Evolutionary conservation across 2,113 vertebrate genomes (phyloP), one percentile per base, ranked within the genome.

Genomic region (Pogonocichla stellata): DNA sequence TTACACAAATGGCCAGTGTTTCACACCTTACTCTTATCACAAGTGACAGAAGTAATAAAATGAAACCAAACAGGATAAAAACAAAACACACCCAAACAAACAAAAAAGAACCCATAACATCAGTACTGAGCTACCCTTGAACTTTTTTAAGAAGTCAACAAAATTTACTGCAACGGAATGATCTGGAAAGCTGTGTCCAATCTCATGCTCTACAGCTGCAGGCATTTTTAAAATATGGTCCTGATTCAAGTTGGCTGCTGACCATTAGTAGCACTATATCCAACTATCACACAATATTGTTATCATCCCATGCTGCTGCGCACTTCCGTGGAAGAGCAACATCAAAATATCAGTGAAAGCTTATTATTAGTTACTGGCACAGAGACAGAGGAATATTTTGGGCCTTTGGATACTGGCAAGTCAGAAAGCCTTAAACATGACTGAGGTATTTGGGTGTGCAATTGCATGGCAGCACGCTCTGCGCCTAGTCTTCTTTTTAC

Each of bases 261-360:
- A 81, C 67, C 38, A 69, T 57, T 3, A 70, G 85, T 70, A 72
- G 81, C 15, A 42, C 26, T 17, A 12, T 18, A 69, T 70, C 66
- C n/a, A 93, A 50, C 61, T 88, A 74, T 45, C 83, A 77, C 36
- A 38, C 40, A 82, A 17, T 61, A 51, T 2, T 77, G 71, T 86
- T 73, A 94, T 86, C 87, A 53, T 38, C 43, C 28, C 62, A 19
- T 61, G 48, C 58, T 89, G 60, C 78, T 65, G 45, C 3, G 45
- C 67, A 56, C 67, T 90, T 73, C 67, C 51, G 43, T 48, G 54
- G 47, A 96, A 83, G 22, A 73, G 60, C 56, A 90, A 69, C 78
- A 93, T 73, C 90, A 86, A 91, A 97, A 93, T 70, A 94, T 58
- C 90, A 93, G 26, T 73, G 87, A 82, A 97, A 93, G 87, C 29